These are phyloP conservation scores for Myotis brandtii DNA, from an alignment of 2,113 vertebrate species.

Conservation along the genomic window DNA sequence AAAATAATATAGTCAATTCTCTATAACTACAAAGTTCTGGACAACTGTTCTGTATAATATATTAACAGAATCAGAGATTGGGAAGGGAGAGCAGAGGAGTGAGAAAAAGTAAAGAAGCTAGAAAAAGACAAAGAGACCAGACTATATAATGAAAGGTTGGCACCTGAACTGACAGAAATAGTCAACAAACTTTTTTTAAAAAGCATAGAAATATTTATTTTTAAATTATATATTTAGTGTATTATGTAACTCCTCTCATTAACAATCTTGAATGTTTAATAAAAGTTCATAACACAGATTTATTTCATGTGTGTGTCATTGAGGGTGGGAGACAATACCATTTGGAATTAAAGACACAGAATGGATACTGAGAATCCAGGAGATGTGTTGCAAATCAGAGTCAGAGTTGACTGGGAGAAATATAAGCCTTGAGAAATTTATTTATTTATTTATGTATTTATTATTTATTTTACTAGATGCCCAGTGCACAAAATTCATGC, in stretches of 20 bases:
- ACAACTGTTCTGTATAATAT: background rate
- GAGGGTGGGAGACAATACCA: background rate
- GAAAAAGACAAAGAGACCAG: background rate
- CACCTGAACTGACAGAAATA: background rate
- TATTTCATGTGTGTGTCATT: background rate
- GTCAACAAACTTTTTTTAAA: background rate
- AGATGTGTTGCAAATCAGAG: background rate
- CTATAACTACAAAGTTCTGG: background rate
- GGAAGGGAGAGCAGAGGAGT: background rate
- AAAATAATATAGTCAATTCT: background rate
- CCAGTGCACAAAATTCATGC: too few species aligned
- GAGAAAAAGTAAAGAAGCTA: background rate
- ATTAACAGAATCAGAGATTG: background rate
- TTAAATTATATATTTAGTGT: background rate
- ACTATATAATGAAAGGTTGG: background rate
- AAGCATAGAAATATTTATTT: background rate
- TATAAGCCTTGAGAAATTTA: background rate
- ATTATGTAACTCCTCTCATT: background rate
- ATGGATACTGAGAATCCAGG: background rate
- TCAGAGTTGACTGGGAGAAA: background rate
- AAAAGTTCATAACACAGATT: background rate
- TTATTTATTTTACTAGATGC: too few species aligned
- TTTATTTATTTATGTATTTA: too few species aligned
- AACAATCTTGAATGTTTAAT: background rate
- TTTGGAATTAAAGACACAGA: background rate